Evolutionary conservation across 2,797 vertebrate genomes (phyloP).

Genomic region (Echeneis naucrates): DNA sequence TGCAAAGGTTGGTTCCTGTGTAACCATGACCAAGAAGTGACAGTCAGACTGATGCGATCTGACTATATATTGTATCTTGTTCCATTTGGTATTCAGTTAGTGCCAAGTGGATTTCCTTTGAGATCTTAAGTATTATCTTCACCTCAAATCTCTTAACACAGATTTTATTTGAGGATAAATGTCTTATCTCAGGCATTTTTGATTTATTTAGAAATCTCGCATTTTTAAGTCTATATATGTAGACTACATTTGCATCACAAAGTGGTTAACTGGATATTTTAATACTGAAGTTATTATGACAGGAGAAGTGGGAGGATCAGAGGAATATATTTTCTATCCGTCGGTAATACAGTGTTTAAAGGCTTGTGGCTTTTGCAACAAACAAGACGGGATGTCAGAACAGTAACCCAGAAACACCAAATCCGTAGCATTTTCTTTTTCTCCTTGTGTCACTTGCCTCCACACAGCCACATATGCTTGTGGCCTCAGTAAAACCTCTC

Average conservation of each 20-base stretch:
- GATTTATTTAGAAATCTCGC: conserved; percentile 23
- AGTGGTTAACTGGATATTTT: conserved; percentile 27
- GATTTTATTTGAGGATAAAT: conserved; percentile 51
- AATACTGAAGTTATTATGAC: conserved; percentile 20
- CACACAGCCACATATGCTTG: conserved; percentile 74
- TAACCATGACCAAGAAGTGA: conserved; percentile 50
- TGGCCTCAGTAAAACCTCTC: conserved; percentile 73
- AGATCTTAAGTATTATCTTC: conserved; percentile 41
- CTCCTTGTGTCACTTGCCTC: conserved; percentile 46
- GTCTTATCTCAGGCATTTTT: conserved; percentile 44
- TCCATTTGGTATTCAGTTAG: conserved; percentile 40
- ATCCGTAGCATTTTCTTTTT: conserved; percentile 47
- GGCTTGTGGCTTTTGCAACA: conserved; percentile 49
- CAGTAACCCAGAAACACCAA: conserved; percentile 53
- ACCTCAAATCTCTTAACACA: conserved; percentile 24
- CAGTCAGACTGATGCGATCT: conserved; percentile 56
- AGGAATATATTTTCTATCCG: conserved; percentile 24
- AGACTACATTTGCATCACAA: conserved; percentile 40
- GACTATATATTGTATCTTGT: conserved; percentile 48
- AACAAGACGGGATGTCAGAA: conserved; percentile 58
- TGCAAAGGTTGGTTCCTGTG: conserved; percentile 35
- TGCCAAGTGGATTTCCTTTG: conserved; percentile 49
- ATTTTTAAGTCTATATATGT: not conserved
- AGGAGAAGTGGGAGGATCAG: conserved; percentile 33
- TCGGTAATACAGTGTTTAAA: conserved; percentile 23